Evolutionary conservation across 1,140 invertebrate genomes (phyloP).

Genomic region (Drosophila ficusphila): DNA sequence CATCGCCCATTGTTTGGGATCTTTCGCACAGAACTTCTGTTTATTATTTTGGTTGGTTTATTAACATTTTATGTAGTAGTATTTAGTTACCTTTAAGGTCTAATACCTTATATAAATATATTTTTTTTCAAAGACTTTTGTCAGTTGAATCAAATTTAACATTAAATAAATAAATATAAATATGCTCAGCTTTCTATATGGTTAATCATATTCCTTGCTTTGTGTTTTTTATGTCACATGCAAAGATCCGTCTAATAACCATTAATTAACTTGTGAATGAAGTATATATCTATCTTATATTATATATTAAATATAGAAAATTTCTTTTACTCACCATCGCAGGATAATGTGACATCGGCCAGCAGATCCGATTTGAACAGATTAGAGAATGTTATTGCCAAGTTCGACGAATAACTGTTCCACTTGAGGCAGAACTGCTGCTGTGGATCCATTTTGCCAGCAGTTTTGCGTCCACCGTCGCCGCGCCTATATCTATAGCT

Average conservation of each 20-base stretch:
- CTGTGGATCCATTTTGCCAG: constrained; percentile 89
- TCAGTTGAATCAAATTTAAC: neutral
- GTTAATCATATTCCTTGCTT: neutral
- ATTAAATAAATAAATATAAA: too few species aligned
- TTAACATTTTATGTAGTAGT: too few species aligned
- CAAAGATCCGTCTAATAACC: too few species aligned
- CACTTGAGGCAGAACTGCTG: constrained; percentile 96
- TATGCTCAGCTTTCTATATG: neutral
- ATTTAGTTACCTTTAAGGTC: too few species aligned
- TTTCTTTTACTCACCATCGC: constrained; percentile 92
- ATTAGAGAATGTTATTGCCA: constrained; percentile 94
- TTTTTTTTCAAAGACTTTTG: too few species aligned
- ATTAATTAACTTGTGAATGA: too few species aligned
- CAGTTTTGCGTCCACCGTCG: constrained; percentile 29
- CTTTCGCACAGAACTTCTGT: neutral
- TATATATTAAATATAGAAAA: neutral
- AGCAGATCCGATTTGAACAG: constrained; percentile 95
- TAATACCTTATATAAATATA: too few species aligned
- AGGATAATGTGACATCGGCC: constrained; percentile 94
- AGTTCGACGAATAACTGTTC: constrained; percentile 95
- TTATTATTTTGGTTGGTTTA: too few species aligned
- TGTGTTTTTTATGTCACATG: too few species aligned
- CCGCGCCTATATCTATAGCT: constrained; percentile 8
- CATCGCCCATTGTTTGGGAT: neutral
- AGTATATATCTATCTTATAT: too few species aligned